Evolutionary conservation across 2,888 invertebrate genomes (phyloP), one percentile per base, ranked within the genome.

Genomic region (Pseudoips prasinana): DNA sequence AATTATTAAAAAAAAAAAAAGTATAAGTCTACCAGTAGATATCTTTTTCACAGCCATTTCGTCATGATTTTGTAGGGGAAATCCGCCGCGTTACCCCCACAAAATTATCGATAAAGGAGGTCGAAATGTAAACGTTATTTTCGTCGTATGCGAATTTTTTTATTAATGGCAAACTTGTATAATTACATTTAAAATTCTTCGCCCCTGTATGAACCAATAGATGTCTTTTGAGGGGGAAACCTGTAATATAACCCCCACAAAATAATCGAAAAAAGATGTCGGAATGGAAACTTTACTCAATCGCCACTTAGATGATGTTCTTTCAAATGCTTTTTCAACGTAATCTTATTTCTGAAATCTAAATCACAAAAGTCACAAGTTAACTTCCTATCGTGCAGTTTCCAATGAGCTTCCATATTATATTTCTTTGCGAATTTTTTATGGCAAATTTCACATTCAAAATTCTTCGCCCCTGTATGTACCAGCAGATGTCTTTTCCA

Each of bases 401-500:
- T 20, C 20, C 25, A 22, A 35, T 7, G 10, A 10, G 6, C 11
- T 22, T 31, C 30, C 7, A 43, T 54, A 50, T 51, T 46, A 25
- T 34, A 26, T 34, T 27, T 10, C 35, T 8, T 10, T 42, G 53
- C 14, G 48, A n/a, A 20, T 20, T 20, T 20, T 20, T 20, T 20
- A 7, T 20, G 3, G 20, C 20, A 20, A n/a, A 20, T 5, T 2
- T 20, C 20, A 7, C 20, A 20, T n/a, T 20, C 4, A n/a, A 5
- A n/a, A 2, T 20, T 3, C n/a, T 7, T 20, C 3, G 2, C 20
- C 2, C 20, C 20, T 20, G 3, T n/a, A 20, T 20, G 20, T 20
- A 20, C 20, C 7, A 20, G 2, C 3, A 20, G 3, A 7, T 20
- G 20, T n/a, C n/a, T 3, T 2, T 3, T 2, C 20, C 2, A 20